Evolutionary conservation across 2,797 vertebrate genomes (phyloP).

Genomic region (Tamandua tetradactyla): DNA sequence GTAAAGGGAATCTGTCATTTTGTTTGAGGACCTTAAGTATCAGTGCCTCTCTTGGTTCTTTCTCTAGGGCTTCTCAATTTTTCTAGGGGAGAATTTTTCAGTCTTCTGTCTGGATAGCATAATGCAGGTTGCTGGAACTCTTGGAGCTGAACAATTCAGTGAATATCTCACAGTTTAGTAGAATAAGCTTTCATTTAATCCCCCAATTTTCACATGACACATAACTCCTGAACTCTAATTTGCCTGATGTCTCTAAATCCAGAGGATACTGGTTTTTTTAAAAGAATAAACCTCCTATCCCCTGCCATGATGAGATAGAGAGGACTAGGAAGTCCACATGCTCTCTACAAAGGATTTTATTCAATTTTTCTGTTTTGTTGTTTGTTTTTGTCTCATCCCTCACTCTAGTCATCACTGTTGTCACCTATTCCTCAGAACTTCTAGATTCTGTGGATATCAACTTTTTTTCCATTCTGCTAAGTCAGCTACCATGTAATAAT

Average conservation of each 20-base stretch:
- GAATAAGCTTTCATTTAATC: not conserved
- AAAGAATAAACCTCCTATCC: not conserved
- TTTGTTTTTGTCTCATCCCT: not conserved
- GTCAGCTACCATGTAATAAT: not conserved
- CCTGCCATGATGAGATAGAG: not conserved
- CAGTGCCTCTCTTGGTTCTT: not conserved
- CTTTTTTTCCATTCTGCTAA: constrained; percentile 1
- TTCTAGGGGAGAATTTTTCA: not conserved
- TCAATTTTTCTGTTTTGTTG: not conserved
- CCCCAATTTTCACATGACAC: not conserved
- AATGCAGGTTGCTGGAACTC: not conserved
- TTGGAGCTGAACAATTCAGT: not conserved
- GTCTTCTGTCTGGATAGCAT: not conserved
- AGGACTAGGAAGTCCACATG: not conserved
- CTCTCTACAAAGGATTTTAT: not conserved
- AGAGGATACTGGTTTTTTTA: not conserved
- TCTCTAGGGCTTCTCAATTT: not conserved
- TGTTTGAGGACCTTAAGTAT: not conserved
- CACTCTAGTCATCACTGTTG: not conserved
- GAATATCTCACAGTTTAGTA: not conserved
- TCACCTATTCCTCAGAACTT: not conserved
- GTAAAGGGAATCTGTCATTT: not conserved
- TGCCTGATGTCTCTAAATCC: not conserved
- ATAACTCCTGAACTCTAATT: not conserved
- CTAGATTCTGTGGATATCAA: not conserved